These are phyloP conservation scores for Trimorus sp. DNA, from an alignment of 2,888 invertebrate species.

Conservation along the genomic window DNA sequence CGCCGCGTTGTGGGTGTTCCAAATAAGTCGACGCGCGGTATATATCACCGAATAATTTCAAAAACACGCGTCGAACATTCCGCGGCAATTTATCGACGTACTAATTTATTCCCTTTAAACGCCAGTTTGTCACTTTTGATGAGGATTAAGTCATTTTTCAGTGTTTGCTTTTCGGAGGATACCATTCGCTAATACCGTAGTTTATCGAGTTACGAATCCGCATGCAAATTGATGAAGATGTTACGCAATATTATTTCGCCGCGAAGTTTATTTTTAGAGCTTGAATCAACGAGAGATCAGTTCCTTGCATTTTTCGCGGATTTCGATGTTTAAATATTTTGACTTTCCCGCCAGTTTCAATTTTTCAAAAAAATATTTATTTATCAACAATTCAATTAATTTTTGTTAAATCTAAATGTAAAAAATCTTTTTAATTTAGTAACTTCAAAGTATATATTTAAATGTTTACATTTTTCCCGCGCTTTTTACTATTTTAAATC, in stretches of 20 bases:
- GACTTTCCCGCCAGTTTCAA: too few species aligned
- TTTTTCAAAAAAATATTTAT: too few species aligned
- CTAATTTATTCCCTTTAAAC: slow-evolving; percentile 50
- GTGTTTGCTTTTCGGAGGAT: slow-evolving; percentile 30
- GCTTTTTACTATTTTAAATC: too few species aligned
- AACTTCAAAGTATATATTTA: too few species aligned
- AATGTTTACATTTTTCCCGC: too few species aligned
- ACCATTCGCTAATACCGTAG: slow-evolving; percentile 31
- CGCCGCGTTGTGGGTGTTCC: slow-evolving; percentile 45
- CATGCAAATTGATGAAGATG: slow-evolving; percentile 40
- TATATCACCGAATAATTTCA: slow-evolving; percentile 56
- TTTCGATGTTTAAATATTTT: not conserved
- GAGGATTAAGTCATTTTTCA: slow-evolving; percentile 51
- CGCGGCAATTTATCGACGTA: slow-evolving; percentile 23
- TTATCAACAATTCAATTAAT: too few species aligned
- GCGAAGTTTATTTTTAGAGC: slow-evolving; percentile 19
- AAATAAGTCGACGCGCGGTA: slow-evolving; percentile 31
- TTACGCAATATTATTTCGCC: slow-evolving; percentile 31
- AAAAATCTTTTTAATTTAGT: too few species aligned
- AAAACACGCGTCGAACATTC: slow-evolving; percentile 42
- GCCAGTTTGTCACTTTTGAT: slow-evolving; percentile 50
- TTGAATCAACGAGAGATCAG: not conserved
- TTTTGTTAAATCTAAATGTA: too few species aligned
- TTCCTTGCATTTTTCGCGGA: too few species aligned
- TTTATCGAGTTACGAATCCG: slow-evolving; percentile 41